Base-by-base conservation (phyloP, 2,888 invertebrate genomes). In the Synergus japonicus region DNA sequence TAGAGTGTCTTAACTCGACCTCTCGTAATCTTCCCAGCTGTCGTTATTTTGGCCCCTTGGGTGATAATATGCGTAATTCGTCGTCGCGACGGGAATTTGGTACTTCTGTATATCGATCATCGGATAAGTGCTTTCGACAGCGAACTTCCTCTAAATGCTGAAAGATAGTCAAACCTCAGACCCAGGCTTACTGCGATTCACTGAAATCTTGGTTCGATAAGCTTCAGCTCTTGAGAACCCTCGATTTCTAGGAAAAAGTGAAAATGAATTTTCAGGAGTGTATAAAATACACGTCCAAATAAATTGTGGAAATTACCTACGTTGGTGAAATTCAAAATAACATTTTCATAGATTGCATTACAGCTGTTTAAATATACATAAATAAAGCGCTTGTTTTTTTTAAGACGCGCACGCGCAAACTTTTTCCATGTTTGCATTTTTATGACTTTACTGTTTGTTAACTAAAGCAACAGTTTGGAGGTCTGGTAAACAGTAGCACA, bases 1-100 rank as follows among this genome's bases (percentile, higher is more conserved):
- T 78, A 78, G 81, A 82, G 81, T 82, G 81, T 81, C 78, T 83
- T 84, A 83, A 81, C 76, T 69, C 77, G 76, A 60, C 22, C 60
- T 22, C 22, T 22, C 49, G n/a, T 49, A 49, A 54, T 54, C 60
- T 60, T 60, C 60, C 22, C n/a, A 18, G 10, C 12, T 65, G 43
- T 7, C 64, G 12, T 64, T 64, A 64, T 15, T 2, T 22, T 64
- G 29, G 15, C 64, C 41, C 41, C 43, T 66, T 66, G n/a, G n/a
- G 9, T 41, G 65, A 66, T 66, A 66, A 66, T 43, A 18, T 66
- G 65, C n/a, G 43, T n/a, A 66, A 66, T 41, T 41, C 65, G n/a
- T n/a, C 37, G 43, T 41, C 41, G n/a, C 37, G 64, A 37, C 9
- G 15, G 22, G 63, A 64, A 37, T 64, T 64, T 29, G 29, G 37